These are phyloP conservation scores for Ditylenchus dipsaci DNA, from an alignment of 1,140 invertebrate genomes.

Conservation along the genomic window DNA sequence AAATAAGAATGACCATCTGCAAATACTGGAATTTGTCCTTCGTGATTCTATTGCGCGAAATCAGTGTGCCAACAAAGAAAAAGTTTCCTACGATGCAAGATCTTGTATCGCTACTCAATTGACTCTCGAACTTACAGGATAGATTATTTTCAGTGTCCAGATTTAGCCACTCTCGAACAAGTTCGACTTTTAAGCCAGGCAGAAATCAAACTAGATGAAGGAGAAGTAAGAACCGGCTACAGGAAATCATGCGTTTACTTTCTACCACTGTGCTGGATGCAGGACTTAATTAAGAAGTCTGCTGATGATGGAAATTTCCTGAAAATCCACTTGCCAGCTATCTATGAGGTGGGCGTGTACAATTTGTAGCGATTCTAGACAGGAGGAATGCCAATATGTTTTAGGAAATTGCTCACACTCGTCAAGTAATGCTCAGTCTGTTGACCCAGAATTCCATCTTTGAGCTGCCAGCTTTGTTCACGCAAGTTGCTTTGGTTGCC, in stretches of 20 bases:
- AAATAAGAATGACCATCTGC: conserved; percentile 11
- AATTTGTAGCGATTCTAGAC: too few species aligned
- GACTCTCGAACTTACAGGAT: background rate
- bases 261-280: conserved; percentile 5
- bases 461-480: too few species aligned
- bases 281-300: conserved; percentile 2
- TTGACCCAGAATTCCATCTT: too few species aligned
- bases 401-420: too few species aligned
- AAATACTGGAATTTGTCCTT: conserved; percentile 27
- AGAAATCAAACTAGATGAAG: background rate
- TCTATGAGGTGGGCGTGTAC: too few species aligned
- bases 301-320: background rate
- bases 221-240: too few species aligned
- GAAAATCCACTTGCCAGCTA: too few species aligned
- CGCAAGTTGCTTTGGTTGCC: too few species aligned
- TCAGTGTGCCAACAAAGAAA: conserved; percentile 69
- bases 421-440: too few species aligned
- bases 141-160: background rate
- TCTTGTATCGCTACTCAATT: conserved; percentile 63
- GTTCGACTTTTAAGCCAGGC: background rate
- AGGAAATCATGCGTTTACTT: background rate
- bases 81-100: conserved; percentile 85
- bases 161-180: background rate
- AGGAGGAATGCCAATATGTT: too few species aligned
- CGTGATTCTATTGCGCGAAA: conserved; percentile 23